phyloP scores from a whole-genome alignment of 1,140 invertebrate genomes.

The Panagrolaimus sp. region DNA sequence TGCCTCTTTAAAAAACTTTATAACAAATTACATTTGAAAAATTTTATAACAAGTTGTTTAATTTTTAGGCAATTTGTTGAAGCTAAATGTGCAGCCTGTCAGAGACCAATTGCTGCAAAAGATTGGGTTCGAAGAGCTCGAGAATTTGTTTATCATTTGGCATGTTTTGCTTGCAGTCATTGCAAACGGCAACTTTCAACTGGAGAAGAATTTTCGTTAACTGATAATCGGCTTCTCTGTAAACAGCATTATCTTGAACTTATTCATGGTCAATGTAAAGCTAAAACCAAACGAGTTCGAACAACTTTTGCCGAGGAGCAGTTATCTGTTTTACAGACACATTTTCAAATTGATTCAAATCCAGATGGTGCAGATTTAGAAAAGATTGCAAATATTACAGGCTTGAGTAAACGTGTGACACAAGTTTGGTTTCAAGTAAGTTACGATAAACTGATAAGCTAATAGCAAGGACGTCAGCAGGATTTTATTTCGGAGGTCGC shows the following conservation, averaged over 20 bases:
- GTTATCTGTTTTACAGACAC: slow-evolving; percentile 87
- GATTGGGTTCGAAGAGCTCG: slow-evolving; percentile 93
- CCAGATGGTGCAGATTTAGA: slow-evolving; percentile 96
- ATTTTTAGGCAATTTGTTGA: slow-evolving; percentile 65
- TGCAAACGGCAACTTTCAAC: slow-evolving; percentile 92
- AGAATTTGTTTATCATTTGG: slow-evolving; percentile 89
- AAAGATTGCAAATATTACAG: slow-evolving; percentile 89
- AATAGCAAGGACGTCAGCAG: no score
- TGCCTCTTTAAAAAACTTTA: no score
- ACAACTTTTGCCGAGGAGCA: slow-evolving; percentile 98
- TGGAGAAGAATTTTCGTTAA: slow-evolving; percentile 91
- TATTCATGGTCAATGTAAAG: slow-evolving; percentile 71
- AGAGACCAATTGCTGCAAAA: slow-evolving; percentile 78
- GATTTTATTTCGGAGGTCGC: no score
- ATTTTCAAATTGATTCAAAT: slow-evolving; percentile 94
- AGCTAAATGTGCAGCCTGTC: slow-evolving; percentile 90
- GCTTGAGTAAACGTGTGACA: slow-evolving; percentile 90
- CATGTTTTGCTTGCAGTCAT: slow-evolving; percentile 91
- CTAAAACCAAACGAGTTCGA: slow-evolving; percentile 87
- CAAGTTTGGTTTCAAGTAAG: slow-evolving; percentile 91
- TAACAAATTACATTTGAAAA: background rate
- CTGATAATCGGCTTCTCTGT: slow-evolving; percentile 83
- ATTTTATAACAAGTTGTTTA: background rate
- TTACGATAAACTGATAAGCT: no score
- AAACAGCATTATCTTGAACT: slow-evolving; percentile 91